phyloP scores from a whole-genome alignment of 1,140 invertebrate species.

The Thalassaphorura encarpata region DNA sequence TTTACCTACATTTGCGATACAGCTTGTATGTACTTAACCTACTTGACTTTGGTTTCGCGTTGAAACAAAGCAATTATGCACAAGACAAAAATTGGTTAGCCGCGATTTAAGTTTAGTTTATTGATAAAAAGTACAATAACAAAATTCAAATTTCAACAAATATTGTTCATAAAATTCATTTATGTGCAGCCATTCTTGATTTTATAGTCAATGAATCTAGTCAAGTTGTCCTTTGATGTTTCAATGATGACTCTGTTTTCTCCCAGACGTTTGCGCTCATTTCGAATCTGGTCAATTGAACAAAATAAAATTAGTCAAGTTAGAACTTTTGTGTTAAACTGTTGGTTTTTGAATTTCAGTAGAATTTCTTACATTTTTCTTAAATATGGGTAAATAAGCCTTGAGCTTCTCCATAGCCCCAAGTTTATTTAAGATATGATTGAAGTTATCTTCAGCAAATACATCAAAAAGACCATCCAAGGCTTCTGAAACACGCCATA shows the following conservation, averaged over 20 bases:
- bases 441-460: conserved; percentile 62
- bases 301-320: conserved; percentile 7
- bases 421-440: conserved; percentile 51
- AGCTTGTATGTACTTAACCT: too few species aligned
- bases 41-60: too few species aligned
- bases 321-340: not conserved
- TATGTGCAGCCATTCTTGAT: conserved; percentile 11
- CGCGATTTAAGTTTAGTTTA: too few species aligned
- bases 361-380: conserved; percentile 48
- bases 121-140: too few species aligned
- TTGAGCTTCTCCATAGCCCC: conserved; percentile 49
- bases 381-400: conserved; percentile 48
- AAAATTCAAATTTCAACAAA: too few species aligned
- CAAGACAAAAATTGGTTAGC: too few species aligned
- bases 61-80: too few species aligned
- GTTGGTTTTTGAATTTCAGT: conserved; percentile 3
- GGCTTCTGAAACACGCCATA: conserved; percentile 60
- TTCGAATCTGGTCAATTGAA: conserved; percentile 43
- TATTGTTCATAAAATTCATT: too few species aligned
- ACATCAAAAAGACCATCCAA: conserved; percentile 65
- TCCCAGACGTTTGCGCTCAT: conserved; percentile 51
- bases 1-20: too few species aligned
- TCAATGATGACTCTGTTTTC: conserved; percentile 54
- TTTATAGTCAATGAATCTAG: conserved; percentile 61
- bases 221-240: conserved; percentile 56